Base-by-base conservation (phyloP, 1,140 invertebrate genomes). In the Drosophila quadrilineata region DNA sequence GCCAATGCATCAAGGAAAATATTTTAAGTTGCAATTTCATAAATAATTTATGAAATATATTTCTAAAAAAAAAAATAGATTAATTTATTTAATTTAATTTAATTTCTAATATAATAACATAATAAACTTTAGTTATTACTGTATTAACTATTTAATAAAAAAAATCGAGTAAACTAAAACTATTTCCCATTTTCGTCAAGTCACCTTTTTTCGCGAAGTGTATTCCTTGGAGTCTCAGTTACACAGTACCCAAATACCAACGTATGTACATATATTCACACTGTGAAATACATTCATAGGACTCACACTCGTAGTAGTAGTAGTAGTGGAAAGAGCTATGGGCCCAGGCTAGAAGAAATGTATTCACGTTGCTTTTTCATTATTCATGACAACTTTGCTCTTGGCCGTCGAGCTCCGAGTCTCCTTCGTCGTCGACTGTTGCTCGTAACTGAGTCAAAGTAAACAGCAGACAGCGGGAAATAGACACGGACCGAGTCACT, bases 351-450 rank as follows among this genome's bases (percentile, higher is more conserved):
- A 36, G 28, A 71, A 57, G 63, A 85, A 85, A 86, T 79, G 70
- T 75, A 85, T 85, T 79, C 80, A 79, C 79, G 71, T 80, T 65
- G 70, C 79, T 75, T 79, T 86, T 85, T 85, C 79, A 85, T 85
- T 85, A 85, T 85, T 85, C 79, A 85, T 85, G 79, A 86, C 79
- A 75, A 79, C 79, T 85, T n/a, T 70, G 66, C 70, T 85, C 50
- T 54, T 62, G 72, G 72, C 64, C 77, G 56, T 71, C 8, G 50
- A 38, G n/a, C n/a, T n/a, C n/a, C n/a, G n/a, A n/a, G n/a, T n/a
- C n/a, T n/a, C 38, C 28, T 62, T 40, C 56, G 68, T 17, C n/a
- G 24, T 21, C 24, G 26, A 35, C 60, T 56, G 65, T 60, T 60
- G 73, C 26, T 62, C n/a, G 80, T 77, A 77, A 85, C 74, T 72